Evolutionary conservation across 2,113 vertebrate species (phyloP).

Genomic region (Heterochromis multidens): DNA sequence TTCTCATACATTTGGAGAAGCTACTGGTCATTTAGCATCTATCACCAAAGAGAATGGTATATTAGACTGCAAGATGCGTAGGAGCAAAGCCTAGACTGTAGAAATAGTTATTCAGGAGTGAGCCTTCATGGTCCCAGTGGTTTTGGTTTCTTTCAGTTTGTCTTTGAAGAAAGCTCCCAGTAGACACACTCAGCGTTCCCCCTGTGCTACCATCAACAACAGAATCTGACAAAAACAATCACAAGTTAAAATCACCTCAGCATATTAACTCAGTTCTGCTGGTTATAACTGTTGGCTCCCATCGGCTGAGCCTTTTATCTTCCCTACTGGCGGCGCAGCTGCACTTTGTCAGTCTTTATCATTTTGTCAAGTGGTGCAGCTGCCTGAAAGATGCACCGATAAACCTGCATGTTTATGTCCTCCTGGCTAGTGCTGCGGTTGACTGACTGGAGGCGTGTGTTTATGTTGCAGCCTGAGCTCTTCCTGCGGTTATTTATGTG

Average conservation of each 20-base stretch:
- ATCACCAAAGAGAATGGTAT: neutral
- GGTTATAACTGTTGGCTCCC: neutral
- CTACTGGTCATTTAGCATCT: neutral
- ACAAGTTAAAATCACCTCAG: conserved; percentile 8
- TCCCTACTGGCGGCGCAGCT: neutral
- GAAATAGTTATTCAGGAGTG: neutral
- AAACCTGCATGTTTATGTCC: conserved; percentile 14
- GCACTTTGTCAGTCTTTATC: conserved; percentile 38
- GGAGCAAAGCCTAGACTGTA: neutral
- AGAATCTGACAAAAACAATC: conserved; percentile 22
- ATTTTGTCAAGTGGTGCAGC: conserved; percentile 11
- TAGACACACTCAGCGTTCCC: neutral
- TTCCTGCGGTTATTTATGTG: neutral
- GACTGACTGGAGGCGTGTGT: neutral
- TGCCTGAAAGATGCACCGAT: conserved; percentile 6
- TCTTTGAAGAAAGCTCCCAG: neutral
- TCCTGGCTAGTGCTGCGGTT: neutral
- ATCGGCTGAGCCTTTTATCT: conserved; percentile 7
- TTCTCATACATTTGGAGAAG: neutral
- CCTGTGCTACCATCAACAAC: neutral
- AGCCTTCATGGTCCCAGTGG: neutral
- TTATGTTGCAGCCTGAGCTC: neutral
- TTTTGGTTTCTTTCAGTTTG: neutral
- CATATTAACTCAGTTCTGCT: neutral
- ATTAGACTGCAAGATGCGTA: neutral